Percentiles rank a stretch among this genome's conserved stretches.
These are phyloP conservation scores for Paraescarpia echinospica DNA, from an alignment of 1,140 invertebrate genomes.

Conservation along the genomic window DNA sequence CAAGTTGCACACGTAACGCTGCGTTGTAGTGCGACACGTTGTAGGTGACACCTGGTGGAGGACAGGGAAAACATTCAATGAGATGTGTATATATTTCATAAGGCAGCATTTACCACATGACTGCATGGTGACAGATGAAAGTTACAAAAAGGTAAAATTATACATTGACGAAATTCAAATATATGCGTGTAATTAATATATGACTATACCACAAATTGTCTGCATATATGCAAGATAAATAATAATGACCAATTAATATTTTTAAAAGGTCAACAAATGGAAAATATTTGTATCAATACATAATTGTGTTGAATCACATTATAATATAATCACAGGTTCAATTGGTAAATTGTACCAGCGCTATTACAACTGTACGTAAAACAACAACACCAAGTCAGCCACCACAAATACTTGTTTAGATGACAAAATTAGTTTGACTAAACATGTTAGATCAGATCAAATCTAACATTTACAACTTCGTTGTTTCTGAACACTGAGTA, in stretches of 20 bases:
- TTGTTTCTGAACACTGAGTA: no score
- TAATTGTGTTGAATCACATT: no score
- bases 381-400: no score
- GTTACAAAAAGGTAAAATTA: not conserved
- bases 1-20: slow-evolving; percentile 9
- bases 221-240: not conserved
- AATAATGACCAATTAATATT: not conserved
- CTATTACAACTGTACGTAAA: no score
- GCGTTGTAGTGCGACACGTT: slow-evolving; percentile 15
- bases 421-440: no score
- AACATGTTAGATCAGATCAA: no score
- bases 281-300: no score
- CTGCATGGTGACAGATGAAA: not conserved
- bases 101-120: not conserved
- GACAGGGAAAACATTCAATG: not conserved
- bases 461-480: no score
- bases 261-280: not conserved
- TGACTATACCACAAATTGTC: not conserved
- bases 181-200: not conserved
- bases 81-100: not conserved
- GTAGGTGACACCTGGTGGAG: not conserved
- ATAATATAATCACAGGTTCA: no score
- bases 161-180: not conserved
- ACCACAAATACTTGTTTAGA: no score
- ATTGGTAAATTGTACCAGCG: no score